Conservation (phyloP, 2,797 vertebrate species). For the Phoebastria nigripes region DNA sequence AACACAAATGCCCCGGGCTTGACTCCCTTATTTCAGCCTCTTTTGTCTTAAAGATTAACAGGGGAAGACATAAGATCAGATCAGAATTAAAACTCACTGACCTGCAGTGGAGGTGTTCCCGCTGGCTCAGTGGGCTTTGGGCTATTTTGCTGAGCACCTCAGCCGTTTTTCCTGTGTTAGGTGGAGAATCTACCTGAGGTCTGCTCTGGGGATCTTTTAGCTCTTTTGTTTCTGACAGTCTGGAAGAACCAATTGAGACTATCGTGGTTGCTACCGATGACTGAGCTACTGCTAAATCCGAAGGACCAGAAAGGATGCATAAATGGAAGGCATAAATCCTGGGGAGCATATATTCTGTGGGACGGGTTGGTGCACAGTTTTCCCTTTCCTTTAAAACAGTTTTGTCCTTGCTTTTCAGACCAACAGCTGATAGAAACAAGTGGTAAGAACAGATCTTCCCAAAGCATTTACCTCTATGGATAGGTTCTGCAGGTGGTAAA, state of each 20-base stretch:
- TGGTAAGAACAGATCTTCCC: constrained; percentile 25
- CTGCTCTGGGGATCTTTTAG: neutral
- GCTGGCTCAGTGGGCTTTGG: neutral
- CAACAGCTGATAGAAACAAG: neutral
- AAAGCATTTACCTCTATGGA: constrained; percentile 90
- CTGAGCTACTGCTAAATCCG: neutral
- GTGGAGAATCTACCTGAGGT: neutral
- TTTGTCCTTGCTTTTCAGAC: neutral
- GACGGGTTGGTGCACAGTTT: neutral
- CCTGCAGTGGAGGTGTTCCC: neutral
- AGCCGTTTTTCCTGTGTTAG: neutral
- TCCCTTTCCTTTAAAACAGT: neutral
- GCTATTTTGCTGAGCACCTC: neutral
- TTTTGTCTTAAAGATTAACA: neutral
- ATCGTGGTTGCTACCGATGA: neutral
- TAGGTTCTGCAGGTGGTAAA: constrained; percentile 97
- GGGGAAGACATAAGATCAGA: neutral
- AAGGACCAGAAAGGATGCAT: neutral
- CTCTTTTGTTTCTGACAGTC: neutral
- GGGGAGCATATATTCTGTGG: neutral
- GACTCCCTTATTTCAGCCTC: neutral
- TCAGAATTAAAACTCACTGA: neutral
- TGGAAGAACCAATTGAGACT: neutral
- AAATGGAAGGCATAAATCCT: neutral
- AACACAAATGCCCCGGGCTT: neutral